Evolutionary conservation across 2,797 vertebrate species (phyloP), one percentile per base, ranked within the genome.

Genomic region (Hipposideros larvatus): DNA sequence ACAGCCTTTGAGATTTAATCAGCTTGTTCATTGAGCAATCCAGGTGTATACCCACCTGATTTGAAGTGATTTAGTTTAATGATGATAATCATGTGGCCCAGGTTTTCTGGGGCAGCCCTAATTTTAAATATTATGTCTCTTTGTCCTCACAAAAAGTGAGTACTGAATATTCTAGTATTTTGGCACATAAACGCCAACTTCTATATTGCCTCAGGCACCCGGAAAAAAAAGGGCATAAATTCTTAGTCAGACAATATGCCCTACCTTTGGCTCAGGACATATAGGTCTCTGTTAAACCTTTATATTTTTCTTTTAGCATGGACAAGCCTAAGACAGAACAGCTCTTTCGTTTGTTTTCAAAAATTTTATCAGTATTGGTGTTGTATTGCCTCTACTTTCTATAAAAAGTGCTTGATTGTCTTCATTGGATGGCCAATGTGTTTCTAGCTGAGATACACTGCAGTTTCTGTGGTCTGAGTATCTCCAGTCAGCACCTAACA

Each of bases 21-120:
- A 97, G 85, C 88, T 97, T 96, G 96, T 97, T 98, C 97, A 98
- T 98, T 98, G 97, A 98, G 91, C 74, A 95, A 96, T 96, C 94
- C 97, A 98, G 97, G 97, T 98, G 96, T 97, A 98, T 98, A 97
- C 97, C 97, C 97, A 95, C 83, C 93, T 97, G 97, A 97, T 97
- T 97, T 97, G 94, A 97, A 97, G 79, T 96, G 95, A 97, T 97
- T 97, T 96, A 87, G 55, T 94, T 98, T 98, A 98, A 97, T 98
- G 97, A 98, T 97, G 91, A 94, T 95, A 66, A 89, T 97, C 96
- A 97, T 71, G 71, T 96, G 96, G 26, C 71, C 61, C 79, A 61
- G 79, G 89, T 96, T 98, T 98, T 98, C 97, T 98, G 91, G 97
- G 96, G 91, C 97, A 97, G 95, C 96, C 96, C 96, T 94, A 94